Conservation (phyloP, 2,113 vertebrate species). For the Misgurnus anguillicaudatus region DNA sequence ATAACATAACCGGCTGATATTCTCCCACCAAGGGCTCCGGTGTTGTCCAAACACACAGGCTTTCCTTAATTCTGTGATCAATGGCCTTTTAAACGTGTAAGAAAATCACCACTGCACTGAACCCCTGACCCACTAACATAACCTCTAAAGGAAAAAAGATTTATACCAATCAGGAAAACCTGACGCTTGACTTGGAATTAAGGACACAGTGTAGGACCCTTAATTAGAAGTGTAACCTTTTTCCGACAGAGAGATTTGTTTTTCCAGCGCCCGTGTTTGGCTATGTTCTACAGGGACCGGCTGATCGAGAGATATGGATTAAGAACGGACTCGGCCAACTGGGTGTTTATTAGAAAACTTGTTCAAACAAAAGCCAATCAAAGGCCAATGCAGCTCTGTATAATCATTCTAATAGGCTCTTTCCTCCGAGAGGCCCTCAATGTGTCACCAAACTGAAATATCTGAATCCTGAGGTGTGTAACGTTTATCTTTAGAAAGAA, state of each 20-base stretch:
- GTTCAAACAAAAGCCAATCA: conserved; percentile 82
- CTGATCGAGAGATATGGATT: conserved; percentile 76
- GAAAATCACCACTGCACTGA: conserved; percentile 72
- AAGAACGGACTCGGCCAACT: conserved; percentile 74
- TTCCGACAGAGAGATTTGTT: conserved; percentile 78
- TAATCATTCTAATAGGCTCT: conserved; percentile 70
- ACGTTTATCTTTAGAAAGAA: not conserved
- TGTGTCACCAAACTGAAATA: conserved; percentile 36
- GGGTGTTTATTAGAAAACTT: conserved; percentile 84
- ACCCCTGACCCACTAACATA: conserved; percentile 76
- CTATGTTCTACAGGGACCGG: conserved; percentile 78
- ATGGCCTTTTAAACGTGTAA: conserved; percentile 77
- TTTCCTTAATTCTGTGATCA: conserved; percentile 76
- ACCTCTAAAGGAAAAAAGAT: conserved; percentile 71
- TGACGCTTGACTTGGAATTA: conserved; percentile 74
- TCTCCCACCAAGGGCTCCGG: conserved; percentile 41
- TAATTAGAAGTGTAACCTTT: conserved; percentile 72
- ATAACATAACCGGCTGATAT: conserved; percentile 24
- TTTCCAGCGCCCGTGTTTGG: conserved; percentile 77
- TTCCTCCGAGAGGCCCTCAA: conserved; percentile 57
- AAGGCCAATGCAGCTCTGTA: conserved; percentile 64
- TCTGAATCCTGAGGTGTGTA: not conserved
- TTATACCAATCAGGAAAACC: conserved; percentile 70
- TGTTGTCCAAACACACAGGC: conserved; percentile 27
- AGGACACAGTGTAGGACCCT: conserved; percentile 69